A percentile compares a stretch with the other conserved stretches of the same genome.
Evolutionary conservation across 2,113 vertebrate species (phyloP).

Genomic region (Aptenodytes forsteri): DNA sequence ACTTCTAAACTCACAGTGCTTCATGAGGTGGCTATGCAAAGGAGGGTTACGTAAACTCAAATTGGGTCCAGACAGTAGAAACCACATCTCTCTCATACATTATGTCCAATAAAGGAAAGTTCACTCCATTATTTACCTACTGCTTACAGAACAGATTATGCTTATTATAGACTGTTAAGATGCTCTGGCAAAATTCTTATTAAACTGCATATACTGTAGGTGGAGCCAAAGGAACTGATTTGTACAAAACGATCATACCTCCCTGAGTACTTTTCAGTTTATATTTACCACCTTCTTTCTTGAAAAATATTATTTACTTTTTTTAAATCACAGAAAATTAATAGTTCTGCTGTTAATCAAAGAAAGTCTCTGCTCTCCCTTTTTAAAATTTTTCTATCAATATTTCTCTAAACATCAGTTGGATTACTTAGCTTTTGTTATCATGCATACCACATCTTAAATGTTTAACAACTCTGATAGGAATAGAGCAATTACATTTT

Average conservation of each 20-base stretch:
- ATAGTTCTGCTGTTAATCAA: neutral
- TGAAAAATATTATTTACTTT: neutral
- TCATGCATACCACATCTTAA: neutral
- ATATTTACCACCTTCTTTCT: neutral
- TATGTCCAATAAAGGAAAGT: neutral
- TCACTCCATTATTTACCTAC: neutral
- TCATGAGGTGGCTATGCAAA: neutral
- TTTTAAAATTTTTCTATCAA: neutral
- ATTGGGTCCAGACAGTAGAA: neutral
- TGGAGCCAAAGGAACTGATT: constrained; percentile 58
- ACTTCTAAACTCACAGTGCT: neutral
- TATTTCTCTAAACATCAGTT: neutral
- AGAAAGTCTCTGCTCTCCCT: neutral
- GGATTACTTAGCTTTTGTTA: constrained; percentile 20
- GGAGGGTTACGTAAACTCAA: neutral
- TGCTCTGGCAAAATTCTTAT: neutral
- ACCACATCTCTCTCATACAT: neutral
- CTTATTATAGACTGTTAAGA: neutral
- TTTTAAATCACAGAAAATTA: neutral
- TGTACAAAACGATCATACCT: neutral
- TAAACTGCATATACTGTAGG: constrained; percentile 45
- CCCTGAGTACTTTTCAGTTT: neutral
- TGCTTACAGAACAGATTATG: neutral
- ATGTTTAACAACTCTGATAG: neutral
- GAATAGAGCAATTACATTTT: neutral